Evolutionary conservation across 2,888 invertebrate species (phyloP), one percentile per base, ranked within the genome.

Genomic region (Tachina lurida): DNA sequence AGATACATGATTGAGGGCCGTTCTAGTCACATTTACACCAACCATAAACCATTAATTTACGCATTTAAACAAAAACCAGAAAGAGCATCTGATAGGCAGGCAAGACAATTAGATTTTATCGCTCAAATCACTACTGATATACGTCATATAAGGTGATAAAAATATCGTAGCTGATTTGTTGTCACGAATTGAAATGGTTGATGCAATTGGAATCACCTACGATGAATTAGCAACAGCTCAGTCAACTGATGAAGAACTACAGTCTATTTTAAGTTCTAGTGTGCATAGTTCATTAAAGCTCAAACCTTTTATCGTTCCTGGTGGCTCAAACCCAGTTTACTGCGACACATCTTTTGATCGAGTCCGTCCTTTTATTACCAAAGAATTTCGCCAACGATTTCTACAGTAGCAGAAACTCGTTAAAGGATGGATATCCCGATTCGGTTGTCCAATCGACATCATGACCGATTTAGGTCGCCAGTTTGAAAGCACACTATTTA

Each of bases 401-500:
- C 81, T 89, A n/a, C n/a, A n/a, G n/a, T n/a, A n/a, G n/a, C n/a
- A n/a, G n/a, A n/a, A n/a, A n/a, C n/a, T n/a, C n/a, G n/a, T n/a
- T n/a, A 73, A 62, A 22, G 78, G 63, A 0, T 94, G 93, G 93
- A 90, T 94, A 47, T 49, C 80, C 4, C 71, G 67, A 45, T 83
- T 77, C 49, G 83, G 83, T 22, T 43, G 60, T 10, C 78, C 73
- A 41, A 62, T 49, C 15, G 47, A 19, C 15, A 43, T 67, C 10
- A 56, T 9, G 54, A 58, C 49, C 13, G 75, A 75, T 17, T 74
- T 73, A 31, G 76, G 73, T 19, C 63, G 65, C 10, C 79, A 83
- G 49, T 79, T 83, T n/a, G 65, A 75, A 43, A 79, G 79, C 15
- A 43, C 63, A 8, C 45, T 86, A 9, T 78, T 86, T 39, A 49